A percentile compares a stretch with the other conserved stretches of the same genome.
phyloP scores from a whole-genome alignment of 2,888 invertebrate species.

The Oligia latruncula region DNA sequence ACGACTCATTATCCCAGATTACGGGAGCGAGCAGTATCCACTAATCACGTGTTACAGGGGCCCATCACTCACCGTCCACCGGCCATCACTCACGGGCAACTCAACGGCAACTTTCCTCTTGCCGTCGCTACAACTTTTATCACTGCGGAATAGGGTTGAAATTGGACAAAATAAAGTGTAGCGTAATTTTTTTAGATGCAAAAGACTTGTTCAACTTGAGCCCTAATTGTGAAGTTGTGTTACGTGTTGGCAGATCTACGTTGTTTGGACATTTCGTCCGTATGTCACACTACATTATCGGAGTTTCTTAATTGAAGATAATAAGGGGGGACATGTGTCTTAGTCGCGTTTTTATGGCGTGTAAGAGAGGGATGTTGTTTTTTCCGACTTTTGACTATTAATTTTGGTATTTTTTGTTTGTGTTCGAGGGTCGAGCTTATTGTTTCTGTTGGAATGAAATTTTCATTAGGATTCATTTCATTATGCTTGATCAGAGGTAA shows the following conservation, averaged over 20 bases:
- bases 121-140: conserved; percentile 56
- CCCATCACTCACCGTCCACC: conserved; percentile 83
- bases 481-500: conserved; percentile 19
- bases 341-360: conserved; percentile 89
- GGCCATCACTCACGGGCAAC: conserved; percentile 69
- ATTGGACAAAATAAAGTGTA: conserved; percentile 58
- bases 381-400: conserved; percentile 78
- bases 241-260: conserved; percentile 65
- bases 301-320: conserved; percentile 90
- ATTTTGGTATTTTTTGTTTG: conserved; percentile 56
- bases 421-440: conserved; percentile 36
- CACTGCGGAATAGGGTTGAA: conserved; percentile 66
- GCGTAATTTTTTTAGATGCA: conserved; percentile 71
- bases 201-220: conserved; percentile 73
- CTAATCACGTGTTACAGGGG: conserved; percentile 86
- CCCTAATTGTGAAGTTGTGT: conserved; percentile 59
- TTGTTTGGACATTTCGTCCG: conserved; percentile 75
- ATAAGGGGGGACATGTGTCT: conserved; percentile 89
- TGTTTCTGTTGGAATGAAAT: conserved; percentile 27
- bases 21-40: conserved; percentile 80
- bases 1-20: conserved; percentile 85
- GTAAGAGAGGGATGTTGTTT: conserved; percentile 84
- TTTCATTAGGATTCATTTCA: conserved; percentile 39
- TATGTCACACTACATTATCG: conserved; percentile 88
- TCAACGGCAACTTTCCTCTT: conserved; percentile 58